These are phyloP conservation scores for Aurelia sp. DNA, from an alignment of 30 jellyfish, hydroid and myxozoan genomes.

Conservation along the genomic window DNA sequence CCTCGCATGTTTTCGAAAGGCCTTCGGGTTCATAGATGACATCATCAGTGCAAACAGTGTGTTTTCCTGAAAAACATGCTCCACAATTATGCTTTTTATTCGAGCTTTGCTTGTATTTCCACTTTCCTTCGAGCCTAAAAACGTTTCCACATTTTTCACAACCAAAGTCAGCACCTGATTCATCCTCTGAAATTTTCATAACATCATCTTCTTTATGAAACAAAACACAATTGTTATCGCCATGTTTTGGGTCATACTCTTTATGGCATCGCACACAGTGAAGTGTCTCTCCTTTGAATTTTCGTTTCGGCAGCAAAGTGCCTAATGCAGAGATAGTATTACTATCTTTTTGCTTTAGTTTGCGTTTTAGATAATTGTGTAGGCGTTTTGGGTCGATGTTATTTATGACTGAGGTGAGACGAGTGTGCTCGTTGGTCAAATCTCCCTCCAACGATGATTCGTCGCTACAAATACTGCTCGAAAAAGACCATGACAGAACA, in stretches of 20 bases:
- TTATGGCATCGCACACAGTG: conserved; percentile 91
- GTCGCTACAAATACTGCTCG: conserved; percentile 67
- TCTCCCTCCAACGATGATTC: conserved; percentile 55
- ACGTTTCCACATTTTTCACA: conserved; percentile 78
- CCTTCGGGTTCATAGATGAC: conserved; percentile 71
- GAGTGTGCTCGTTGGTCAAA: conserved; percentile 49
- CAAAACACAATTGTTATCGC: conserved; percentile 55
- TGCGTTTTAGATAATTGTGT: conserved; percentile 59
- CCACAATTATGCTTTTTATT: conserved; percentile 64
- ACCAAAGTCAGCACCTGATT: conserved; percentile 63
- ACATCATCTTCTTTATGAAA: conserved; percentile 67
- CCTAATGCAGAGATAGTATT: conserved; percentile 44
- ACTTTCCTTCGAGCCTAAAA: conserved; percentile 65
- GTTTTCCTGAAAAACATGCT: conserved; percentile 75
- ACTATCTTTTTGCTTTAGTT: conserved; percentile 45
- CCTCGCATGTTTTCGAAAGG: conserved; percentile 75
- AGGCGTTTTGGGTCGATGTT: conserved; percentile 77
- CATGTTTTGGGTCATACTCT: conserved; percentile 83
- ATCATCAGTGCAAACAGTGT: conserved; percentile 61
- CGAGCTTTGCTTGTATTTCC: conserved; percentile 50
- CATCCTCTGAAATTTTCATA: conserved; percentile 72
- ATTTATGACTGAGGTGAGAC: conserved; percentile 61
- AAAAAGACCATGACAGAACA: conserved; percentile 29
- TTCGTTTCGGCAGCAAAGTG: conserved; percentile 67
- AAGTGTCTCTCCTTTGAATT: conserved; percentile 74